Base-by-base conservation (phyloP, 2,888 invertebrate genomes). In the Idaea dimidiata region DNA sequence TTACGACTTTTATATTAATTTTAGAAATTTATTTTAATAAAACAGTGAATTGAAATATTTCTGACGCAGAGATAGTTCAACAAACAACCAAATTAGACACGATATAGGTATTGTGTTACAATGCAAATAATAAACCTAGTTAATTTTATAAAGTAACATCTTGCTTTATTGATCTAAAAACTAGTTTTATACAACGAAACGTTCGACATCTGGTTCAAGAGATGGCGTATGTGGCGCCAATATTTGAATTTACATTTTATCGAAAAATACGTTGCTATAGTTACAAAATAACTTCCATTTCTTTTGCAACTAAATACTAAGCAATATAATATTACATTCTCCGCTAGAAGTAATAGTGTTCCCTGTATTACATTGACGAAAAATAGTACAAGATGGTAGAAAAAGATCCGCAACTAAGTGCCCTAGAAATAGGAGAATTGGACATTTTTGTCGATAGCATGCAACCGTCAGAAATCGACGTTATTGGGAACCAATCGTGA, bases 371-470 rank as follows among this genome's bases (percentile, higher is more conserved):
- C 10, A 32, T 7, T 43, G 2, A 43, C 43, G 14, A 43, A 14
- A 14, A 3, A 43, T 14, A 14, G 14, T 8, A 43, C 16, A 75
- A 72, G 80, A 94, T 94, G 94, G 93, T 93, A 54, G 93, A 91
- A 62, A 89, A 89, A 72, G 87, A 90, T 69, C 77, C 83, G 43
- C 84, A 89, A 84, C 70, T 89, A 70, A 91, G 91, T 85, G 93
- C 95, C 69, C 87, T 95, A 55, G 88, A 93, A 65, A 92, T 95
- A 6, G 95, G 95, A 72, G 97, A 97, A 88, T 88, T 96, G 6
- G 96, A 97, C 79, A 87, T 94, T 69, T 97, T 94, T 75, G 93
- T 97, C 4, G 94, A 96, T 78, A 95, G 95, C 71, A 94, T 97
- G 82, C 93, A 94, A 69, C 89, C 94, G 32, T 95, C 94, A 66